phyloP scores from a whole-genome alignment of 1,140 invertebrate species.

The Alviniconcha marisindica region DNA sequence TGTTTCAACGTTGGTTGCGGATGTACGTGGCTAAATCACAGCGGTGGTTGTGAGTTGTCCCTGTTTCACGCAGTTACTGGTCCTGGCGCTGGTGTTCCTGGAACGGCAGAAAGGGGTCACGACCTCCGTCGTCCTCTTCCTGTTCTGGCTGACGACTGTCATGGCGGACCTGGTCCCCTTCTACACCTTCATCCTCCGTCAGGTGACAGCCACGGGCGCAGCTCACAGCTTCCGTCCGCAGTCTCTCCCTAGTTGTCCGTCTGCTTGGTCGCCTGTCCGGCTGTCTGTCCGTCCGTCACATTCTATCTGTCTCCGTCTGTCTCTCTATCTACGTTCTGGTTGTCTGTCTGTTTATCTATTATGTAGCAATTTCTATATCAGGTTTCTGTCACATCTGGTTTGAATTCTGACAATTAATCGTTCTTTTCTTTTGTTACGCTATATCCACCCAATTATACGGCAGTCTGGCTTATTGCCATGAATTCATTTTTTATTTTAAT shows the following conservation, averaged over 20 bases:
- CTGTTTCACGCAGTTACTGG: not conserved
- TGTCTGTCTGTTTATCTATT: not conserved
- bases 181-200: not conserved
- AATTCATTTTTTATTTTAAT: too few relatives aligned
- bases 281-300: not conserved
- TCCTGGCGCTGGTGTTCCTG: not conserved
- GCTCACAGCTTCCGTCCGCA: too few relatives aligned
- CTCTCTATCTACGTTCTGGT: not conserved
- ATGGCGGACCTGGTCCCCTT: not conserved
- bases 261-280: not conserved
- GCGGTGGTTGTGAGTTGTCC: not conserved
- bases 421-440: too few relatives aligned
- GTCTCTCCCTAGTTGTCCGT: not conserved
- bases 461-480: too few relatives aligned
- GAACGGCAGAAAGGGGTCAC: not conserved
- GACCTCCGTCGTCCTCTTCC: not conserved
- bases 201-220: too few relatives aligned
- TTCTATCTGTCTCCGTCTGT: not conserved
- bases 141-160: constrained; percentile 8
- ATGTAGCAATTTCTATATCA: too few relatives aligned
- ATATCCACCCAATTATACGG: too few relatives aligned
- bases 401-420: too few relatives aligned
- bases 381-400: too few relatives aligned
- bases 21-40: not conserved
- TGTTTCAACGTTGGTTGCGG: not conserved